Conservation (phyloP, 2,888 invertebrate genomes). For the Aleiodes testaceus region DNA sequence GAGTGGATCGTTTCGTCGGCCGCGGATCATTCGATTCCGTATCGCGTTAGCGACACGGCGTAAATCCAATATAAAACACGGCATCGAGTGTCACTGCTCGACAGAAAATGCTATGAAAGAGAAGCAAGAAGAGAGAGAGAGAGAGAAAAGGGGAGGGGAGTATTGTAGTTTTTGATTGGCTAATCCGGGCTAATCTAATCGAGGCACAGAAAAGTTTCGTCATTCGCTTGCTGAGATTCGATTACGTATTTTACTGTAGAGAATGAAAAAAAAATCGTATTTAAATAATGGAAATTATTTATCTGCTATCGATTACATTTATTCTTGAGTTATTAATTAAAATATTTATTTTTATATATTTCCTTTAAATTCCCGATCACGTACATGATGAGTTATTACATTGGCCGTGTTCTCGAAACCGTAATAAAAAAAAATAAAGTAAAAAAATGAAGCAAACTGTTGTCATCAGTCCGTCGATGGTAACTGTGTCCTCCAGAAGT, state of each 20-base stretch:
- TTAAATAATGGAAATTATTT: too few species aligned
- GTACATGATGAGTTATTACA: background rate
- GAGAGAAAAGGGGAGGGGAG: slow-evolving; percentile 46
- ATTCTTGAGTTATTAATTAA: too few species aligned
- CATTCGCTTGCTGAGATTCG: slow-evolving; percentile 51
- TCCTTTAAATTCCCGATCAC: slow-evolving; percentile 10
- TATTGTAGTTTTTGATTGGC: slow-evolving; percentile 73
- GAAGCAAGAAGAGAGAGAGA: slow-evolving; percentile 15
- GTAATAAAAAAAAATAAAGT: background rate
- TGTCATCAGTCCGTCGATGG: slow-evolving; percentile 12
- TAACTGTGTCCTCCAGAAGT: slow-evolving; percentile 2
- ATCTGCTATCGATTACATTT: too few species aligned
- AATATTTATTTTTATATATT: background rate
- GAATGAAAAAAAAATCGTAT: too few species aligned
- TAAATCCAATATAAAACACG: slow-evolving; percentile 71
- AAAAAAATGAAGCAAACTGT: background rate
- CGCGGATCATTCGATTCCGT: slow-evolving; percentile 70
- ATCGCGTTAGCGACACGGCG: slow-evolving; percentile 67
- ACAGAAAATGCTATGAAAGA: slow-evolving; percentile 29
- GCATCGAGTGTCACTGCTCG: slow-evolving; percentile 39
- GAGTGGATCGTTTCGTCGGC: slow-evolving; percentile 57
- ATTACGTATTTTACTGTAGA: slow-evolving; percentile 49
- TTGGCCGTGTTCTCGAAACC: slow-evolving; percentile 9
- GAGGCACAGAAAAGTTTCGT: slow-evolving; percentile 43
- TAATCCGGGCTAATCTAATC: slow-evolving; percentile 73